Conservation (phyloP, 2,888 invertebrate genomes). For the Macrophya annulata region DNA sequence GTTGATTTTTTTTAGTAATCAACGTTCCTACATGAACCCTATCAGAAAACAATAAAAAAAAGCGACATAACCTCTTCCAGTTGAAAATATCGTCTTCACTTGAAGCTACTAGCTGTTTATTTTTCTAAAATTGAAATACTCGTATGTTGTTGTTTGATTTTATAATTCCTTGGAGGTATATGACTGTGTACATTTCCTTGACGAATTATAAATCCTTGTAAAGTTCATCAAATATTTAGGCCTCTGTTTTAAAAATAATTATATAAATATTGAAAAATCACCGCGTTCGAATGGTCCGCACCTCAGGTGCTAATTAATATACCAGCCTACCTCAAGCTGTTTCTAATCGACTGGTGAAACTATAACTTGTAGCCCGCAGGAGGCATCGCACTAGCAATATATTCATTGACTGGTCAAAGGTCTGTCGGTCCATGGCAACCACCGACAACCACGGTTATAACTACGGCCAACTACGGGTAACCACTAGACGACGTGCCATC, state of each 20-base stretch:
- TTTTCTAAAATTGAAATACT: not conserved
- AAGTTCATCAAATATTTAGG: not conserved
- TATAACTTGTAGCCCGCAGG: conserved; percentile 26
- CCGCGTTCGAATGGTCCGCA: not conserved
- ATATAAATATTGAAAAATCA: not conserved
- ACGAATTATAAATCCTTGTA: not conserved
- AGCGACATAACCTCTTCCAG: not conserved
- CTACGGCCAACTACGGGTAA: conserved; percentile 51
- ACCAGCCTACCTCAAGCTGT: conserved; percentile 39
- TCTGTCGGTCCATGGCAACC: conserved; percentile 43
- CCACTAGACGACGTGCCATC: conserved; percentile 47
- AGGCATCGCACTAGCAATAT: conserved; percentile 28
- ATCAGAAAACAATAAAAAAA: not conserved
- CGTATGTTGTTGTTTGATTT: not conserved
- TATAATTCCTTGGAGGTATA: not conserved
- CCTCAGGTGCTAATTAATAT: conserved; percentile 22
- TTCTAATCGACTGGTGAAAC: conserved; percentile 46
- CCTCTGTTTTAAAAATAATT: not conserved
- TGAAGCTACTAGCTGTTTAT: not conserved
- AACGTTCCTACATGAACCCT: not conserved
- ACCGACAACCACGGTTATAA: conserved; percentile 49
- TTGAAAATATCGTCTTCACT: not conserved
- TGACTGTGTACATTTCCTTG: too few relatives aligned
- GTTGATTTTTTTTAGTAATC: conserved; percentile 23
- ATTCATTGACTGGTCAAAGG: conserved; percentile 54